Evolutionary conservation across 2,797 vertebrate genomes (phyloP).

Genomic region (Falco biarmicus): DNA sequence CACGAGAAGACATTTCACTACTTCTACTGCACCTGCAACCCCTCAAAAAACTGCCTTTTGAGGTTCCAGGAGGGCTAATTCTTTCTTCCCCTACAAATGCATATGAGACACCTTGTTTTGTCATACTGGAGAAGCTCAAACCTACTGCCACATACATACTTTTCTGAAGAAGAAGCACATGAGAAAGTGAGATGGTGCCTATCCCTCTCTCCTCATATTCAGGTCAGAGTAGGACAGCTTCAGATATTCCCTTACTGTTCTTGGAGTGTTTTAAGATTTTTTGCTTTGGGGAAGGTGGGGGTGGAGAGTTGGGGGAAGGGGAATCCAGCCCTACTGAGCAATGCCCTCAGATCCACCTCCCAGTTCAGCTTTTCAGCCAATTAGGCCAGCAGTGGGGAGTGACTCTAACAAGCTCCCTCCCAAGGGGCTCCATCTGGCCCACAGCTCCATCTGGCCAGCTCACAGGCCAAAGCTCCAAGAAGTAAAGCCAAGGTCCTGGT

Average conservation of each 20-base stretch:
- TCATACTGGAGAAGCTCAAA: not conserved
- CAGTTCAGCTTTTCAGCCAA: not conserved
- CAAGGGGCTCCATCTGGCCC: not conserved
- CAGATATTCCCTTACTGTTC: not conserved
- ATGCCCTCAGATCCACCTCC: not conserved
- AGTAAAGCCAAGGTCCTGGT: not conserved
- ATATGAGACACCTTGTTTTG: not conserved
- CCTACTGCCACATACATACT: not conserved
- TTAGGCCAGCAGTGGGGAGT: not conserved
- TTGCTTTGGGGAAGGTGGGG: not conserved
- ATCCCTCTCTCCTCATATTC: no score
- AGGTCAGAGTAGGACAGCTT: not conserved
- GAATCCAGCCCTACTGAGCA: not conserved
- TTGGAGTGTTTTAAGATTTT: not conserved
- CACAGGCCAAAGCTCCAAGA: not conserved
- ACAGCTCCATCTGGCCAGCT: not conserved
- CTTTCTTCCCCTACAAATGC: not conserved
- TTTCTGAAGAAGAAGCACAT: not conserved
- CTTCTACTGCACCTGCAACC: not conserved
- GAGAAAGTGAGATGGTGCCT: rapidly evolving
- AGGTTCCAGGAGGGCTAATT: not conserved
- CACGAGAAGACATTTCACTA: not conserved
- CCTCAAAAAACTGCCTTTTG: not conserved
- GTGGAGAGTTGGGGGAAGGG: not conserved
- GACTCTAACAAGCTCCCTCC: not conserved